phyloP scores from a whole-genome alignment of 2,113 vertebrate species.

The Rhombomys opimus region DNA sequence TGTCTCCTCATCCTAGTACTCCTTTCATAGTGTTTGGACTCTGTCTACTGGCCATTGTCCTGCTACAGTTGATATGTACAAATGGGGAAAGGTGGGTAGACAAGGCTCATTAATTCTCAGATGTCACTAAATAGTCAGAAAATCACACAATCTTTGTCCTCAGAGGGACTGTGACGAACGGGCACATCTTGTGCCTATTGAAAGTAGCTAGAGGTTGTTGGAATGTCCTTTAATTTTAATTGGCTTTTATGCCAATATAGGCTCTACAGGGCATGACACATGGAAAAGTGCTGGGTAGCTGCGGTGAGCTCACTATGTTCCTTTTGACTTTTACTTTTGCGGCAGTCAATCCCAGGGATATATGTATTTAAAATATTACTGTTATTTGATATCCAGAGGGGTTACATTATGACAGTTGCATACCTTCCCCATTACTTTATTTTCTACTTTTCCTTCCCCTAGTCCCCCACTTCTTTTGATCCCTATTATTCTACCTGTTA shows the following conservation, averaged over 20 bases:
- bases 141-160: background rate
- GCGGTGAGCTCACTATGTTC: background rate
- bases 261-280: background rate
- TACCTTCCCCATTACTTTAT: background rate
- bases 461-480: background rate
- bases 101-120: background rate
- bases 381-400: too few relatives aligned
- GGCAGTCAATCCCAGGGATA: background rate
- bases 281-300: background rate
- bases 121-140: background rate
- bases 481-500: background rate
- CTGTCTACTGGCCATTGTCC: background rate
- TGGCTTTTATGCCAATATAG: background rate
- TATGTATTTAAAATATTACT: background rate
- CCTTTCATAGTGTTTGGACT: background rate
- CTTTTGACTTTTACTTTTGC: background rate
- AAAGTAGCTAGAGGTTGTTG: background rate
- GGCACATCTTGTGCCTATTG: background rate
- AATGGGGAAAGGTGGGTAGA: background rate
- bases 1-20: background rate
- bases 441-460: too few relatives aligned
- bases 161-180: background rate
- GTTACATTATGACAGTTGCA: background rate
- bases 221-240: background rate
- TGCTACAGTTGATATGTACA: background rate